These are phyloP conservation scores for Acromyrmex charruanus DNA, from an alignment of 1,140 invertebrate species.

Conservation along the genomic window DNA sequence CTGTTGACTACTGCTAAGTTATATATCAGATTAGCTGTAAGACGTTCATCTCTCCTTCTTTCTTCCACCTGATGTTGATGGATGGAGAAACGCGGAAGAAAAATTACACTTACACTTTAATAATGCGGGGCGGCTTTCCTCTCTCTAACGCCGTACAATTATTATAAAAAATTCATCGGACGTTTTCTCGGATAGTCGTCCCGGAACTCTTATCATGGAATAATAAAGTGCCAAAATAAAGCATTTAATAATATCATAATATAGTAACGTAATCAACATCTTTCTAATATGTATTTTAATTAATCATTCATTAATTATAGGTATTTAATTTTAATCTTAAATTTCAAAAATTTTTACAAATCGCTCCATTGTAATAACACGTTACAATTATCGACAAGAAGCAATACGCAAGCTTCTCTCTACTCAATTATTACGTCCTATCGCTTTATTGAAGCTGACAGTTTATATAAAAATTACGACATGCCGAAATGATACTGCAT, in stretches of 20 bases:
- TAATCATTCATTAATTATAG: background rate
- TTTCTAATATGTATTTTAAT: background rate
- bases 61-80: conserved; percentile 22
- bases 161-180: conserved; percentile 47
- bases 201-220: background rate
- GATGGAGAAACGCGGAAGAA: conserved; percentile 33
- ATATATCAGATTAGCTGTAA: conserved; percentile 22
- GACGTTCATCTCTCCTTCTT: conserved; percentile 36
- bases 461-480: conserved; percentile 49
- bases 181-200: background rate
- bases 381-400: background rate
- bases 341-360: background rate
- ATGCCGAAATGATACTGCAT: conserved; percentile 27
- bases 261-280: background rate
- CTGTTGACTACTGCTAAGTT: conserved; percentile 30
- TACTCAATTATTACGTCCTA: background rate
- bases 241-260: background rate
- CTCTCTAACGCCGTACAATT: conserved; percentile 4
- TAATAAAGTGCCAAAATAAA: conserved; percentile 8
- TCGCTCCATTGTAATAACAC: background rate
- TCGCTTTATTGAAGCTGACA: background rate
- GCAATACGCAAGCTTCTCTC: background rate
- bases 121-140: background rate
- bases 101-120: conserved; percentile 38
- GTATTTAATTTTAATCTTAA: background rate